Conservation (phyloP, 2,113 vertebrate species). For the Euleptes europaea region DNA sequence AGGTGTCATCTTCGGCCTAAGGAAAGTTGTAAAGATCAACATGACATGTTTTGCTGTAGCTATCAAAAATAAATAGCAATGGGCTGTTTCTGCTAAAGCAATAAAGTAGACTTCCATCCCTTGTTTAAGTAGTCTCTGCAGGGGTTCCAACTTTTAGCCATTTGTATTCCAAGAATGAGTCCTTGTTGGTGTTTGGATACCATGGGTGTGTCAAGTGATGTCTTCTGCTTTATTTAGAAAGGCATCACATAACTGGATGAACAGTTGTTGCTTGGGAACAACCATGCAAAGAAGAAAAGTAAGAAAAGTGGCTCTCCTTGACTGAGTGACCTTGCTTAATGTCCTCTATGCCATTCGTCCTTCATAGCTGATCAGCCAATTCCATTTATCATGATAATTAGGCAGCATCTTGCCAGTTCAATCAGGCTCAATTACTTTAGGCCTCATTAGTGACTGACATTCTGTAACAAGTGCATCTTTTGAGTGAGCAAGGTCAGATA, state of each 20-base stretch:
- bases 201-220: not conserved
- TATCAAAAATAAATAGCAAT: too few relatives aligned
- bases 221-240: not conserved
- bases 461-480: constrained; percentile 76
- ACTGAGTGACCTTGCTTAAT: constrained; percentile 80
- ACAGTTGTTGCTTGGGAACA: not conserved
- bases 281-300: not conserved
- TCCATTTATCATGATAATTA: constrained; percentile 90
- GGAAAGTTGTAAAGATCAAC: not conserved
- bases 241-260: not conserved
- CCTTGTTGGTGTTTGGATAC: not conserved
- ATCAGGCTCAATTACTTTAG: constrained; percentile 90
- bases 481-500: constrained; percentile 77
- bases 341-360: constrained; percentile 78
- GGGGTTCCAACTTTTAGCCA: not conserved
- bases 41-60: too few relatives aligned
- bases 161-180: not conserved
- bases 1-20: not conserved
- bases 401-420: constrained; percentile 85
- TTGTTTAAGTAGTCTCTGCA: not conserved
- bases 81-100: too few relatives aligned
- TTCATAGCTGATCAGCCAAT: constrained; percentile 81
- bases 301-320: constrained; percentile 66
- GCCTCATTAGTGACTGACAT: constrained; percentile 88
- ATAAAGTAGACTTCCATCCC: too few relatives aligned